These are phyloP conservation scores for Hesperia comma DNA, from an alignment of 2,888 invertebrate genomes.

Conservation along the genomic window DNA sequence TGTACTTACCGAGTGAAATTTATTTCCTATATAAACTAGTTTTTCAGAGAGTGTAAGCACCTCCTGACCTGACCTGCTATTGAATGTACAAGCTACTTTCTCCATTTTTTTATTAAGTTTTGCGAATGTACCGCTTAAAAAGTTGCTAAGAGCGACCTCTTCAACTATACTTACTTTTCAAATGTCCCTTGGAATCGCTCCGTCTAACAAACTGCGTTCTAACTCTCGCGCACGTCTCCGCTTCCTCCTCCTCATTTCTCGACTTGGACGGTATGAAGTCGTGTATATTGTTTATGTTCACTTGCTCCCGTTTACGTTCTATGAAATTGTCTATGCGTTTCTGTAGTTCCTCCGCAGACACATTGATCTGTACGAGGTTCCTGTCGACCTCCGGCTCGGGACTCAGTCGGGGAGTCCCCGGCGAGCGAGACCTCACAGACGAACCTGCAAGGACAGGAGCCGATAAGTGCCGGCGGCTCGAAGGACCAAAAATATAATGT, in stretches of 20 bases:
- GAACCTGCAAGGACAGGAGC: constrained; percentile 43
- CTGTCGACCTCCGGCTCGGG: constrained; percentile 54
- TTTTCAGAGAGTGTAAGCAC: too few species aligned
- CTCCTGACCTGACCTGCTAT: too few species aligned
- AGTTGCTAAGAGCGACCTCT: too few species aligned
- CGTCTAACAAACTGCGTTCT: constrained; percentile 88
- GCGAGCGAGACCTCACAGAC: constrained; percentile 36
- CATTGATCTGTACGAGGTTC: constrained; percentile 87
- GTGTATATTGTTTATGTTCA: constrained; percentile 87
- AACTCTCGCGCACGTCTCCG: constrained; percentile 89
- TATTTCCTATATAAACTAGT: too few species aligned
- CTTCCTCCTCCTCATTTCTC: constrained; percentile 66
- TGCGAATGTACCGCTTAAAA: too few species aligned
- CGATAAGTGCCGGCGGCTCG: constrained; percentile 31
- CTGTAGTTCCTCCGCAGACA: constrained; percentile 85
- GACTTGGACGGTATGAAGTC: constrained; percentile 86
- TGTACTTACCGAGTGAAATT: too few species aligned
- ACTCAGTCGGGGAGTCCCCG: constrained; percentile 22
- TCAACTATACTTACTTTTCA: constrained; percentile 85
- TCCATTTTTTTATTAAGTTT: too few species aligned
- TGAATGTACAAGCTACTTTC: too few species aligned
- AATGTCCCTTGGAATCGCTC: constrained; percentile 90
- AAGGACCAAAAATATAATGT: constrained; percentile 22
- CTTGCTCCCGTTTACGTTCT: constrained; percentile 89
- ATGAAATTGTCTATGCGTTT: constrained; percentile 90